Percentiles rank a stretch among this genome's conserved stretches.
These are phyloP conservation scores for Sturnus vulgaris DNA, from an alignment of 2,113 vertebrate genomes.

Conservation along the genomic window DNA sequence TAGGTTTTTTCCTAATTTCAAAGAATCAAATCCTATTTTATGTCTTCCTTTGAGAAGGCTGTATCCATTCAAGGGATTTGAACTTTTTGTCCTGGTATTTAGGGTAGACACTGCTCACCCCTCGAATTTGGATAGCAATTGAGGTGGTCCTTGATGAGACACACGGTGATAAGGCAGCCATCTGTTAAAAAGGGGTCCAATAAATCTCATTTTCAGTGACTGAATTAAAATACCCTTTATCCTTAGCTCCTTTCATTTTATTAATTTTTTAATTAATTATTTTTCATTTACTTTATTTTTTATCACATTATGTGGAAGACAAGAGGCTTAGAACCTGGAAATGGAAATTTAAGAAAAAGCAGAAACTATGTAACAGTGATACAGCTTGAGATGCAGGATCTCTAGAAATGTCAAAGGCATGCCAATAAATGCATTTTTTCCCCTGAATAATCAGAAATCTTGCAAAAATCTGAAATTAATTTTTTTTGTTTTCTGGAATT, in stretches of 20 bases:
- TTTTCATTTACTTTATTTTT: not conserved
- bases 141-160: not conserved
- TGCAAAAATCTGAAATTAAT: not conserved
- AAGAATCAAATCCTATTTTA: not conserved
- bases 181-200: not conserved
- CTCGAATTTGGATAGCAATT: not conserved
- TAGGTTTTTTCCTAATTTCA: not conserved
- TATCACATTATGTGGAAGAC: not conserved
- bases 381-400: not conserved
- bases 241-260: not conserved
- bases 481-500: not conserved
- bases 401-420: not conserved
- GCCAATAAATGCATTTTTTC: not conserved
- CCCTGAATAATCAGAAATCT: not conserved
- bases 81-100: not conserved
- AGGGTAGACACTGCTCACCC: not conserved
- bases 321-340: not conserved
- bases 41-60: not conserved
- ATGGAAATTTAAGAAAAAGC: not conserved
- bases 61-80: not conserved
- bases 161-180: not conserved
- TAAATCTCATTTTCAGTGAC: not conserved
- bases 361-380: not conserved
- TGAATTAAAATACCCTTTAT: not conserved
- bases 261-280: not conserved